A percentile compares a stretch with the other conserved stretches of the same genome.
These are phyloP conservation scores for Pipistrellus pipistrellus DNA, from an alignment of 2,797 vertebrate genomes.

Conservation along the genomic window DNA sequence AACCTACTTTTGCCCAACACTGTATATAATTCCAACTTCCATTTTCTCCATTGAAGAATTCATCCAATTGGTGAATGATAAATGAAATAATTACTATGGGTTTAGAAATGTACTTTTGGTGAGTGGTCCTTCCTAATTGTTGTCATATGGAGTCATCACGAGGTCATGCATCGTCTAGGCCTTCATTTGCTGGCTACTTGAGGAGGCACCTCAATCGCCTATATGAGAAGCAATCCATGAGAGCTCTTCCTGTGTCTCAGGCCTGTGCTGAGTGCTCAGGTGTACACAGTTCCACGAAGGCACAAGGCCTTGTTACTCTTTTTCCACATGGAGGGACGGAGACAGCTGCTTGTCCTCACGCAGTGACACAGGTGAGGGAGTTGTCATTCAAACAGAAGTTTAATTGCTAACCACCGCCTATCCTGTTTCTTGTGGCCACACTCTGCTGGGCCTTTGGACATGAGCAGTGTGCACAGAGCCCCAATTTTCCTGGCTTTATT, in stretches of 20 bases:
- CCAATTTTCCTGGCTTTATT: neutral
- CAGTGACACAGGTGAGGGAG: neutral
- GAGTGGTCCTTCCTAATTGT: slow-evolving; percentile 22
- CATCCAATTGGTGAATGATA: slow-evolving; percentile 13
- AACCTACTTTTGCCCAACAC: neutral
- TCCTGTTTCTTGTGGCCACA: neutral
- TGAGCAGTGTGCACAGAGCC: neutral
- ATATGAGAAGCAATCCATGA: neutral
- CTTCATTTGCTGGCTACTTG: neutral
- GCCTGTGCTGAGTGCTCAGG: neutral
- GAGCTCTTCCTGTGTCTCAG: neutral
- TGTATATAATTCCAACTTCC: neutral
- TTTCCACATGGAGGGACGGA: neutral
- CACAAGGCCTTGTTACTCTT: neutral
- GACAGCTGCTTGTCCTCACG: neutral
- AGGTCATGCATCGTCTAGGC: neutral
- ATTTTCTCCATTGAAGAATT: slow-evolving; percentile 55
- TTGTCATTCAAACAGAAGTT: neutral
- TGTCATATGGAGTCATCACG: neutral
- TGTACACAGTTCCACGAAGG: neutral
- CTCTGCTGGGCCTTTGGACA: neutral
- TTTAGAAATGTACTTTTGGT: slow-evolving; percentile 47
- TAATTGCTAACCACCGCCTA: neutral
- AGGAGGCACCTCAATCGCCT: neutral
- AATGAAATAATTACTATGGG: neutral